phyloP scores from a whole-genome alignment of 2,797 vertebrate species.

The Parauchenoglanis punctatus region DNA sequence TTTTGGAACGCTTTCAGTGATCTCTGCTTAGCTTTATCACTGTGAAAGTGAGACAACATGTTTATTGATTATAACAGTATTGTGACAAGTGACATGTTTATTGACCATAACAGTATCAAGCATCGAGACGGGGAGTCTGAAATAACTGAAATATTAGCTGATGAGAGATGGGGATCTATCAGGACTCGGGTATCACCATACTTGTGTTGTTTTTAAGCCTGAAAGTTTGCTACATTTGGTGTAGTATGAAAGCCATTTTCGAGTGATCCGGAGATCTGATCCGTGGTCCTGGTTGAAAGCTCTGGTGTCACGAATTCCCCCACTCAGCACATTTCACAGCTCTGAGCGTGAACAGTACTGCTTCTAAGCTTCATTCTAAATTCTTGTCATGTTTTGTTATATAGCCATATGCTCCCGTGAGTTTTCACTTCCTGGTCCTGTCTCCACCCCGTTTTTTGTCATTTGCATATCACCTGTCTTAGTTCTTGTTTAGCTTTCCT shows the following conservation, averaged over 20 bases:
- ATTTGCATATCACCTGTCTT: background rate
- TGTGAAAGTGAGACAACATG: background rate
- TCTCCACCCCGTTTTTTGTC: background rate
- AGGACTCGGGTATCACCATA: background rate
- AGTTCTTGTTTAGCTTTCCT: no score
- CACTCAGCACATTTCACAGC: background rate
- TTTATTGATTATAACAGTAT: constrained; percentile 9
- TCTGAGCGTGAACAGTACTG: background rate
- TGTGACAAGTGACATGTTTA: background rate
- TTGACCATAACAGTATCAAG: constrained; percentile 15
- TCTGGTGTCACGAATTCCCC: background rate
- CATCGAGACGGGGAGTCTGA: background rate
- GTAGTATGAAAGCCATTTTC: background rate
- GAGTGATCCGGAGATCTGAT: background rate
- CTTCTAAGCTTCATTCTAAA: background rate
- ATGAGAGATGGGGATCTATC: background rate
- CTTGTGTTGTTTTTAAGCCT: background rate
- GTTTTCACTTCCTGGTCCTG: background rate
- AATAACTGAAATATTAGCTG: constrained; percentile 3
- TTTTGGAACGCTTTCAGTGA: background rate
- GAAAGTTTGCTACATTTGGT: background rate
- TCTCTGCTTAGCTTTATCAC: background rate
- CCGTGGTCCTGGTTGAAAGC: background rate
- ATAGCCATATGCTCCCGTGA: background rate
- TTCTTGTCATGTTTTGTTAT: background rate